Evolutionary conservation across 2,888 invertebrate species (phyloP), one percentile per base, ranked within the genome.

Genomic region (Dynastes tityus): DNA sequence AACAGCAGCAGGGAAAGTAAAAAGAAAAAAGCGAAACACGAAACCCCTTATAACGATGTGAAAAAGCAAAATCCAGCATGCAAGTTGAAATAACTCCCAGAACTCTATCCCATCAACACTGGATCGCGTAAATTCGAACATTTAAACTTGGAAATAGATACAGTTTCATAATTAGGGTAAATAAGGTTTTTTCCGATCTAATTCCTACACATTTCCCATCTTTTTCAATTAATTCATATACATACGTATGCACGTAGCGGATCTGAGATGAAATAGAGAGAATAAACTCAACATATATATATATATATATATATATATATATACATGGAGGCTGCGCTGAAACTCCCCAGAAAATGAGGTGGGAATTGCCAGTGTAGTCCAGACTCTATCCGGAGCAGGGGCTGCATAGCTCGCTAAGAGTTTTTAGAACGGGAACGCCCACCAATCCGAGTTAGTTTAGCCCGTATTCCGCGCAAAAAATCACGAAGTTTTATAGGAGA

Each of bases 261-360:
- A 73, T 58, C 71, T 58, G 6, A 73, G 58, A 73, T 58, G 58
- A 73, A 55, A 73, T 55, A 73, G 55, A 55, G 32, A 55, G 37
- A 55, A 55, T 71, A 9, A 2, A 40, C 8, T 71, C 6, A 40
- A 55, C 49, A 32, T 55, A 53, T 13, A 32, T 49, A 27, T 68
- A 49, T 45, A 22, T 22, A 27, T 61, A 32, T 73, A 37, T 16
- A 58, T n/a, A n/a, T n/a, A n/a, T n/a, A n/a, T n/a, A n/a, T n/a
- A n/a, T n/a, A n/a, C 8, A 61, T 70, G 77, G 77, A 77, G 77
- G 77, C 77, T 77, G 77, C 77, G 77, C 77, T 77, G 77, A 77
- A 77, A 51, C 71, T 61, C 58, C 71, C 77, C 64, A 61, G 77
- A 77, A 77, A 77, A 77, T 77, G 71, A 77, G 77, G 71, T 76